Evolutionary conservation across 2,113 vertebrate species (phyloP), one percentile per base, ranked within the genome.

Genomic region (Tupaia chinensis): DNA sequence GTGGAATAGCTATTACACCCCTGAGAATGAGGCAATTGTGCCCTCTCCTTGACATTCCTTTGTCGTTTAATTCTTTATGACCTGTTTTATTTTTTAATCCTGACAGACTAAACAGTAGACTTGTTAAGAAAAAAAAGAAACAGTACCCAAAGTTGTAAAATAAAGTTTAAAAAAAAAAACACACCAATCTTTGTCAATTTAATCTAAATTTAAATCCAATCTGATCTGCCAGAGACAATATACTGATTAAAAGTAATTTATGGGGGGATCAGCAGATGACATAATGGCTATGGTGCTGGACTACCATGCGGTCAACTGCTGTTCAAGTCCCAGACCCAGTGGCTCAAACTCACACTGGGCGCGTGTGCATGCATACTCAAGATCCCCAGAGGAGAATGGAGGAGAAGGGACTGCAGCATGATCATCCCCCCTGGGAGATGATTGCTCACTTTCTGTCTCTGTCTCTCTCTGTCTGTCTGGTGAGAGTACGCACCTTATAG

Each of bases 111-210:
- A 98, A 89, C 72, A 91, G 80, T 97, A 98, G 97, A 97, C 97
- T 96, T 98, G 97, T 98, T 98, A 97, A 96, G 97, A 96, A 95
- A 94, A 5, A 92, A 95, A 97, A 95, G 97, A 97, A 97, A 97
- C 89, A 97, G 97, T 98, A 97, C 97, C 89, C 94, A 97, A 97
- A 97, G 97, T 97, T 98, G 97, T 97, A 98, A 98, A 98, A 98
- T 98, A 98, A 98, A 98, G 97, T 89, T 97, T 97, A 44, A 44
- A 44, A 44, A 44, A 44, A 65, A 88, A 61, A 15, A 94, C 76
- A 23, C 7, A 23, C 22, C 17, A 29, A 1, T 44, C 44, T 9
- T 54, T 86, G 1, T 54, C n/a, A 94, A 11, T 81, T 84, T 65
- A 87, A 65, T 70, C 16, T 15, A 89, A 92, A 94, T 32, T 63